phyloP scores from a whole-genome alignment of 92 coral and sea anemone species.

The Porites lobata region DNA sequence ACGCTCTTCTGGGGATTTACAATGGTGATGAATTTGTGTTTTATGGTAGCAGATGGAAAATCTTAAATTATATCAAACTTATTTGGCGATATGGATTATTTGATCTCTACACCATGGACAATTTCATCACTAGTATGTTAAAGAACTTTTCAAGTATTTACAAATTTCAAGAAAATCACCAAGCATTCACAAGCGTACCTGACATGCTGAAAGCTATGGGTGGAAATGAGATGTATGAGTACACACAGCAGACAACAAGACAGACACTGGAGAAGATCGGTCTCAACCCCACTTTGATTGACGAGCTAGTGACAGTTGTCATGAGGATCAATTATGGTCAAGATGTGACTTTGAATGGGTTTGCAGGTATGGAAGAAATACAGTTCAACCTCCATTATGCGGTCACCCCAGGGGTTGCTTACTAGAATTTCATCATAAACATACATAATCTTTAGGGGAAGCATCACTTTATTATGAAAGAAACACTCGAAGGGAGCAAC shows the following conservation, averaged over 20 bases:
- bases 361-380: slow-evolving; percentile 82
- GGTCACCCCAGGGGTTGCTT: too few relatives aligned
- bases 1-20: slow-evolving; percentile 82
- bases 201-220: slow-evolving; percentile 89
- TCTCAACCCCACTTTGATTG: slow-evolving; percentile 78
- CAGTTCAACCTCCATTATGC: neutral
- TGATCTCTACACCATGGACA: slow-evolving; percentile 85
- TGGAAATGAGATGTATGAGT: slow-evolving; percentile 77
- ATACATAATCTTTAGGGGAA: too few relatives aligned
- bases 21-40: slow-evolving; percentile 86
- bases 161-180: slow-evolving; percentile 72
- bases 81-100: slow-evolving; percentile 93
- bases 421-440: too few relatives aligned
- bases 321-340: slow-evolving; percentile 98
- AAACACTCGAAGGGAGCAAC: too few relatives aligned
- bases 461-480: too few relatives aligned
- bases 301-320: slow-evolving; percentile 93
- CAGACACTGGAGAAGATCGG: slow-evolving; percentile 77
- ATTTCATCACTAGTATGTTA: slow-evolving; percentile 74
- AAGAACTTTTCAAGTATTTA: slow-evolving; percentile 84
- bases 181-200: slow-evolving; percentile 76
- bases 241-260: slow-evolving; percentile 75
- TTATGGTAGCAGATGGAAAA: slow-evolving; percentile 87
- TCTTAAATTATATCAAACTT: slow-evolving; percentile 81
- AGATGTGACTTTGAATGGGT: slow-evolving; percentile 91